Evolutionary conservation across 2,888 invertebrate genomes (phyloP), one percentile per base, ranked within the genome.

Genomic region (Lepidocyrtoides sp.): DNA sequence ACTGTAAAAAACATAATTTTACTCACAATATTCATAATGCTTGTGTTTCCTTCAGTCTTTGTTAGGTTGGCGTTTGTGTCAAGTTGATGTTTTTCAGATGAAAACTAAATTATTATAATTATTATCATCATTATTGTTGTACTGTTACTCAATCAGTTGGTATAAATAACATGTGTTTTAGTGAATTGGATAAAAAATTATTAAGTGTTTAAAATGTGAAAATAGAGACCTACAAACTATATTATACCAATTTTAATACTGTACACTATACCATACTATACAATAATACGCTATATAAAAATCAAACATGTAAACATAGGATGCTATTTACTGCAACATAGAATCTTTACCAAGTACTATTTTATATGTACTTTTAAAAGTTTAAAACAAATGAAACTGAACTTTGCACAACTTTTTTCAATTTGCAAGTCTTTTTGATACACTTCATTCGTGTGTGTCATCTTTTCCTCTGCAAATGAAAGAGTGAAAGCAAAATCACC

Each of bases 401-500:
- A 77, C 60, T 75, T 90, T 66, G 60, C 72, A 48, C 36, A 57
- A 84, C 66, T 79, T 83, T 83, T 88, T 79, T 69, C 44, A 29
- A 36, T 82, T 82, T 82, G 41, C 23, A 36, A 57, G 60, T 12
- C 4, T 14, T 41, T 32, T 17, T 44, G 44, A 44, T 14, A 2
- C 72, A 17, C 17, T 20, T 2, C 17, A 48, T 23, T 44, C 72
- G 8, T 14, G 17, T 79, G 77, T 7, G 54, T 41, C n/a, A 48
- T 63, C 54, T 77, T 75, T 77, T 81, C 12, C 26, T 12, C 66
- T 77, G 69, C 51, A 72, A 41, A 14, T 72, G 32, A 82, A 44
- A 63, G 84, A 66, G 84, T 82, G 81, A 93, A 14, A 85, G 89
- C 91, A 91, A 82, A 75, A 92, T 93, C 93, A 94, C 94, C 94